Conservation (phyloP, 1,140 invertebrate species). For the Neocloeon triangulifer region DNA sequence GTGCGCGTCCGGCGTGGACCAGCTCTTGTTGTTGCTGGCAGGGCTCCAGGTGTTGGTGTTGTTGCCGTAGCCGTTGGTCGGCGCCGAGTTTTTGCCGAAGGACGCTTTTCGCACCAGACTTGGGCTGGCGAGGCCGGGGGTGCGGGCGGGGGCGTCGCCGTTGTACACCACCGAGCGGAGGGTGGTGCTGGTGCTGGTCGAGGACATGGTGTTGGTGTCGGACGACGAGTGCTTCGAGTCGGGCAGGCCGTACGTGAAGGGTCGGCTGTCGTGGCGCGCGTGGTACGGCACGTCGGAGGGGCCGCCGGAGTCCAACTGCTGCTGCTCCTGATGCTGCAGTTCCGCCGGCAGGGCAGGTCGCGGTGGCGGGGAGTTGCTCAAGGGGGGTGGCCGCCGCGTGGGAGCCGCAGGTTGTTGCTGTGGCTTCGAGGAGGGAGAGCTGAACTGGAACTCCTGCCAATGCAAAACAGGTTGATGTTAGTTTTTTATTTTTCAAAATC, state of each 20-base stretch:
- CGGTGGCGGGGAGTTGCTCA: background rate
- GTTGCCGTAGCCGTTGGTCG: constrained; percentile 19
- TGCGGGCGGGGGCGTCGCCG: constrained; percentile 13
- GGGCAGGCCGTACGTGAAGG: constrained; percentile 54
- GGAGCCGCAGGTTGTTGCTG: too few species aligned
- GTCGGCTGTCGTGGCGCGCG: constrained; percentile 51
- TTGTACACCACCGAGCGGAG: background rate
- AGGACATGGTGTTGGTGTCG: background rate
- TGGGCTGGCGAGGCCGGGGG: constrained; percentile 33
- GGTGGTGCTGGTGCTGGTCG: constrained; percentile 16
- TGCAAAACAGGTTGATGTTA: too few species aligned
- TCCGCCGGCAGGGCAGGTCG: background rate
- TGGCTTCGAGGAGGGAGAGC: too few species aligned
- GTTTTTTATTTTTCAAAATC: too few species aligned
- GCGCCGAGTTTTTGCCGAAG: constrained; percentile 18
- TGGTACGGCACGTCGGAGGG: constrained; percentile 56
- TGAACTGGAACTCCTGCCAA: too few species aligned
- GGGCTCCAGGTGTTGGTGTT: constrained; percentile 15
- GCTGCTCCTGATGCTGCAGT: background rate
- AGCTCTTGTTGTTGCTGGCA: constrained; percentile 3
- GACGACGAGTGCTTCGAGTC: constrained; percentile 22
- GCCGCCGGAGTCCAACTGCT: too few species aligned
- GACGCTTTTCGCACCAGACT: constrained; percentile 44
- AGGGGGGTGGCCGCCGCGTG: background rate
- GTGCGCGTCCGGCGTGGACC: constrained; percentile 1